Evolutionary conservation across 2,113 vertebrate genomes (phyloP).

Genomic region (Chauna torquata): DNA sequence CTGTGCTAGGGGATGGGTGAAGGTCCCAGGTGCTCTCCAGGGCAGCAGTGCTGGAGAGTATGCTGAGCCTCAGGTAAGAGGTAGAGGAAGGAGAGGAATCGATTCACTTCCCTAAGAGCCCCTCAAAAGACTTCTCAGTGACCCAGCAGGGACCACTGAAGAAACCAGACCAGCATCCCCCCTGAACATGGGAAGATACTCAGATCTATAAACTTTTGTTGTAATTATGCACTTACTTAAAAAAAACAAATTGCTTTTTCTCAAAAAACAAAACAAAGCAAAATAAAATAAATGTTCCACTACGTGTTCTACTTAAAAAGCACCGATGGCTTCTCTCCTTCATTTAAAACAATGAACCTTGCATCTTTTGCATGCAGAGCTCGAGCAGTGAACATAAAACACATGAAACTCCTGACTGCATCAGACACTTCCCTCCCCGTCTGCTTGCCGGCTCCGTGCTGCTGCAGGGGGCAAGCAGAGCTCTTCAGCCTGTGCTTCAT

Average conservation of each 20-base stretch:
- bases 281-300: too few species aligned
- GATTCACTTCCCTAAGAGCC: accelerated
- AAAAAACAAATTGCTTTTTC: not conserved
- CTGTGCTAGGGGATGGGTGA: not conserved
- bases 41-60: too few species aligned
- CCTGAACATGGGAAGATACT: too few species aligned
- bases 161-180: too few species aligned
- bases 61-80: not conserved
- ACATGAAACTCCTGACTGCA: not conserved
- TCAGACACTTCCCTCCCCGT: not conserved
- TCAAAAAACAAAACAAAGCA: not conserved
- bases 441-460: not conserved
- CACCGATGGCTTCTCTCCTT: not conserved
- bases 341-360: not conserved
- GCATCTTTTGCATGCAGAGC: not conserved
- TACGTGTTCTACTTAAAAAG: not conserved
- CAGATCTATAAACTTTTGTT: too few species aligned
- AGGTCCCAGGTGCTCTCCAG: too few species aligned
- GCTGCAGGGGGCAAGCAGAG: not conserved
- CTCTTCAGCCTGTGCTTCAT: not conserved
- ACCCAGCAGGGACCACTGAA: too few species aligned
- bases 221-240: too few species aligned
- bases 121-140: not conserved
- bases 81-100: not conserved
- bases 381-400: not conserved